These are phyloP conservation scores for Caenorhabditis drosophilae DNA, from an alignment of 2,888 invertebrate genomes.

Conservation along the genomic window DNA sequence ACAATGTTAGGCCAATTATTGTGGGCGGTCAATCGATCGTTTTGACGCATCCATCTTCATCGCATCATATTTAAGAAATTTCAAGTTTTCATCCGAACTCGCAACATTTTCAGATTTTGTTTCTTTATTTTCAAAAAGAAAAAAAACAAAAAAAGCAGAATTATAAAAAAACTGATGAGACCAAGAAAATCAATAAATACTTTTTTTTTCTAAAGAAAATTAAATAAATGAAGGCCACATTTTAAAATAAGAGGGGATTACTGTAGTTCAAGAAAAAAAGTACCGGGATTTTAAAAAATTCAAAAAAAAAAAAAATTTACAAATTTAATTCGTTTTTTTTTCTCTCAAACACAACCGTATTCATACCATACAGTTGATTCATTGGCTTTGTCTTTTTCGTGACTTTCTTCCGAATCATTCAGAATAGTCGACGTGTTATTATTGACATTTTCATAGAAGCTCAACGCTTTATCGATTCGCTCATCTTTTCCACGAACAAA, in stretches of 20 bases:
- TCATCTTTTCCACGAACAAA: constrained; percentile 49
- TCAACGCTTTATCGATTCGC: constrained; percentile 52
- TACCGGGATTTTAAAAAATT: background rate
- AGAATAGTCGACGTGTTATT: background rate
- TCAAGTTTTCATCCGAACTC: background rate
- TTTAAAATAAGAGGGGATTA: background rate
- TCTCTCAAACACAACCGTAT: constrained; percentile 57
- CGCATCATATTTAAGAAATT: background rate
- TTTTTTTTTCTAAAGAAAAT: too few species aligned
- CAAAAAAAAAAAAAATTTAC: background rate
- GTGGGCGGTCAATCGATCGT: background rate
- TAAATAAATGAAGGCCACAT: background rate
- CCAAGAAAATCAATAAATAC: too few species aligned
- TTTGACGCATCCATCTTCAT: background rate
- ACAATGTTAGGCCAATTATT: too few species aligned
- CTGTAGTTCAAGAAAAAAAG: background rate
- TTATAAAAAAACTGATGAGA: too few species aligned
- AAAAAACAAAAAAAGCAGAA: too few species aligned
- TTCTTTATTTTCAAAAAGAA: too few species aligned
- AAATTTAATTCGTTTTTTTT: too few species aligned
- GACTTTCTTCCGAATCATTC: constrained; percentile 1
- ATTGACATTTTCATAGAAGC: constrained; percentile 53
- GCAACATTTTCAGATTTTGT: too few species aligned
- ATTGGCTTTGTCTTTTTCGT: constrained; percentile 19
- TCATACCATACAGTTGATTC: constrained; percentile 58